A percentile compares a stretch with the other conserved stretches of the same genome.
phyloP scores from a whole-genome alignment of 1,140 invertebrate species.

The Diabrotica undecimpunctata region DNA sequence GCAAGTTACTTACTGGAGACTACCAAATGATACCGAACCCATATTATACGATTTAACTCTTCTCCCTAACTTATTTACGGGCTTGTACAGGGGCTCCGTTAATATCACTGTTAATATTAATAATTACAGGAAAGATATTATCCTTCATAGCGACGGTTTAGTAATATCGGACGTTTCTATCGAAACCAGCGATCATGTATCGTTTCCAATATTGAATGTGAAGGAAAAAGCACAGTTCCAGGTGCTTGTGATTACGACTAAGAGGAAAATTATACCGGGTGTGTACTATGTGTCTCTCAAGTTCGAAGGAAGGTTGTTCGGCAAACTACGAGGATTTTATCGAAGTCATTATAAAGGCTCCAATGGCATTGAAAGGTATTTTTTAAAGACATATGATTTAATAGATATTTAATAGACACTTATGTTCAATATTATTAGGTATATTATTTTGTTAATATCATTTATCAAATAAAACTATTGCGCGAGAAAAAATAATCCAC shows the following conservation, averaged over 20 bases:
- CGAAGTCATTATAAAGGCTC: constrained; percentile 65
- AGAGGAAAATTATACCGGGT: constrained; percentile 53
- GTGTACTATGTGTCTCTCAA: constrained; percentile 61
- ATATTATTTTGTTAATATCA: neutral
- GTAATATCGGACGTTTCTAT: constrained; percentile 51
- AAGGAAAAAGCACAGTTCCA: constrained; percentile 59
- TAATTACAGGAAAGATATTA: constrained; percentile 56
- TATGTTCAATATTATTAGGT: neutral
- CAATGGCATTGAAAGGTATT: constrained; percentile 59
- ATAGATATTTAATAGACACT: neutral
- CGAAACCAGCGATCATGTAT: constrained; percentile 18
- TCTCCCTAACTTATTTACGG: constrained; percentile 66
- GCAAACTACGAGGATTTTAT: constrained; percentile 76
- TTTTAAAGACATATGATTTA: neutral
- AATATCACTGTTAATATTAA: constrained; percentile 64
- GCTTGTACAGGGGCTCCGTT: constrained; percentile 68
- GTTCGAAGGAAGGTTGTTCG: constrained; percentile 64
- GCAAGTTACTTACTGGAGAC: constrained; percentile 43
- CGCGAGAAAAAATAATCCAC: too few species aligned
- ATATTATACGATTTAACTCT: constrained; percentile 71
- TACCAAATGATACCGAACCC: constrained; percentile 67
- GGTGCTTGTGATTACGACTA: constrained; percentile 61
- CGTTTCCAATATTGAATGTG: constrained; percentile 35
- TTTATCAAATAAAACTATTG: too few species aligned
- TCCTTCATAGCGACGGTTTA: constrained; percentile 67